Evolutionary conservation across 2,797 vertebrate genomes (phyloP).

Genomic region (Aphelocoma californica): DNA sequence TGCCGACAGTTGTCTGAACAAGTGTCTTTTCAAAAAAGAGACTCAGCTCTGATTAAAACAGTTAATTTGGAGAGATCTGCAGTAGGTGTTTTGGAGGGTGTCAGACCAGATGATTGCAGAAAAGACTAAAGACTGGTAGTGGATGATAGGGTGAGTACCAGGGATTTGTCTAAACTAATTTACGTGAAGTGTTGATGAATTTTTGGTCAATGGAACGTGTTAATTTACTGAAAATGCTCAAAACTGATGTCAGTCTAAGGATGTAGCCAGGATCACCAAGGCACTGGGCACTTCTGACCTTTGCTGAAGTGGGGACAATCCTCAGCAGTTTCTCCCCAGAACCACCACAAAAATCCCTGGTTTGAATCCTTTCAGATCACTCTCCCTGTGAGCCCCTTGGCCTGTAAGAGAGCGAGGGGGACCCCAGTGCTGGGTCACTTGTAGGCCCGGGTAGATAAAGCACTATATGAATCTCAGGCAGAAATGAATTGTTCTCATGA

Average conservation of each 20-base stretch:
- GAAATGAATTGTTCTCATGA: slow-evolving; percentile 10
- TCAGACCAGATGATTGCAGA: background rate
- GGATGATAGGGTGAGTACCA: background rate
- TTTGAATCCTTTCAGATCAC: background rate
- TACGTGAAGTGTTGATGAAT: background rate
- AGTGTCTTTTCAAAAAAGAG: background rate
- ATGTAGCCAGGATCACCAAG: background rate
- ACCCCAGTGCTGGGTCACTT: background rate
- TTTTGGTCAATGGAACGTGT: background rate
- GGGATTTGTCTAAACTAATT: background rate
- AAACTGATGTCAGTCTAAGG: background rate
- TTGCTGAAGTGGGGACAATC: background rate
- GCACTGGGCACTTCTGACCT: background rate
- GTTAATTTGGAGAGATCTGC: background rate
- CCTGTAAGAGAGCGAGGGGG: background rate
- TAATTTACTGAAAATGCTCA: background rate
- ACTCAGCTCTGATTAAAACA: background rate
- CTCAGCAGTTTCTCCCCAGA: background rate
- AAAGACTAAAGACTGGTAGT: background rate
- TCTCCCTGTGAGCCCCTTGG: background rate
- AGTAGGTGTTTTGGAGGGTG: background rate
- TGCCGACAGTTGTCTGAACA: background rate
- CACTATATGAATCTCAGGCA: slow-evolving; percentile 59
- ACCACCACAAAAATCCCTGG: background rate
- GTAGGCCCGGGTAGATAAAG: background rate